Evolutionary conservation across 2,113 vertebrate genomes (phyloP).

Genomic region (Zosterops hypoxanthus): DNA sequence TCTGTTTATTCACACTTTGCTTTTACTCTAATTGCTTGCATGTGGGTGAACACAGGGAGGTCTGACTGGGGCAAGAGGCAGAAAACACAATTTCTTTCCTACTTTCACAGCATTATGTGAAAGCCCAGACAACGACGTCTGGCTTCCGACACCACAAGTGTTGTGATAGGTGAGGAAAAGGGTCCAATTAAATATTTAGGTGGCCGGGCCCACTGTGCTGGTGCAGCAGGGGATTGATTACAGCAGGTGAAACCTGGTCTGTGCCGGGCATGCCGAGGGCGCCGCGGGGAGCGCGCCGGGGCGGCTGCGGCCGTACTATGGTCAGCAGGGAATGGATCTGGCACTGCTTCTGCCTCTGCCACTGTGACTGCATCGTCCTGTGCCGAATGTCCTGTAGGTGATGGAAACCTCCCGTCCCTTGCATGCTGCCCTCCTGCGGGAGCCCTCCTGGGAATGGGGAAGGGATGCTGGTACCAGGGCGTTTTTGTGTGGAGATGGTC

Average conservation of each 20-base stretch:
- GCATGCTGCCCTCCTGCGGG: background rate
- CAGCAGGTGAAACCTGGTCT: conserved; percentile 75
- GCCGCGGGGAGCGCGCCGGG: background rate
- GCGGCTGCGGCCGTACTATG: conserved; percentile 74
- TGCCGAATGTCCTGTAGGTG: conserved; percentile 95
- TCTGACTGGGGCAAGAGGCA: background rate
- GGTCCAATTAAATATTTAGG: conserved; percentile 78
- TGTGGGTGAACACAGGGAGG: fast-evolving
- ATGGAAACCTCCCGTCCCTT: background rate
- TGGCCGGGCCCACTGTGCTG: conserved; percentile 41
- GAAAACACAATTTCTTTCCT: background rate
- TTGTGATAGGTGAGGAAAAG: conserved; percentile 54
- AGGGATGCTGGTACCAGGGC: background rate
- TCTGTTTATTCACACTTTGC: background rate
- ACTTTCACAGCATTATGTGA: background rate
- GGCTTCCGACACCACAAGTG: background rate
- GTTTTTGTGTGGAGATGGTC: background rate
- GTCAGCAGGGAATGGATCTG: conserved; percentile 91
- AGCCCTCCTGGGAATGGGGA: background rate
- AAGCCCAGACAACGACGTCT: background rate
- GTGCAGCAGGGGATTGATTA: conserved; percentile 77
- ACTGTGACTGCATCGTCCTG: conserved; percentile 86
- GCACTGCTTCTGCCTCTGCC: conserved; percentile 94
- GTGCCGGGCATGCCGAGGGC: conserved; percentile 53
- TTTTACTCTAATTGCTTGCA: background rate